These are phyloP conservation scores for Sogatella furcifera DNA, from an alignment of 1,140 invertebrate species.

Conservation along the genomic window DNA sequence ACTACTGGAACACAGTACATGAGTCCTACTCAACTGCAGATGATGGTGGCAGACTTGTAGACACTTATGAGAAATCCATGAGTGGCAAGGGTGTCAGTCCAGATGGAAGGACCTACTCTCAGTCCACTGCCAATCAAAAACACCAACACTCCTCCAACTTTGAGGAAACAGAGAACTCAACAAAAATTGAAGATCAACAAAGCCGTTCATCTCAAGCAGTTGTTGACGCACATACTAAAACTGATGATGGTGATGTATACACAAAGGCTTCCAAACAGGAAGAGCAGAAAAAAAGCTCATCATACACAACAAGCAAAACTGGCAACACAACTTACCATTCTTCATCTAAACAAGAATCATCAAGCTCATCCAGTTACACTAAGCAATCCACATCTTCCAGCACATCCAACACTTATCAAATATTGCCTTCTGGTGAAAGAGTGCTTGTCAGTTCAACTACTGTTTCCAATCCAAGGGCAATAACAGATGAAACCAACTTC, in stretches of 20 bases:
- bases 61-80: constrained; percentile 5
- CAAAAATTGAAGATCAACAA: neutral
- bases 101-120: constrained; percentile 15
- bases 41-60: constrained; percentile 3
- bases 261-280: constrained; percentile 9
- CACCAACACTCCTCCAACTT: neutral
- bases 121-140: constrained; percentile 2
- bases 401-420: neutral
- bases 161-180: neutral
- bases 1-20: constrained; percentile 23
- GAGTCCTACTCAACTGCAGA: constrained; percentile 16
- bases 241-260: constrained; percentile 9
- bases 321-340: constrained; percentile 7
- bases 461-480: neutral
- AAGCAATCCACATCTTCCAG: neutral
- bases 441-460: neutral
- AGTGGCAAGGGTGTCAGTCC: constrained; percentile 10
- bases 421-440: neutral
- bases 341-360: constrained; percentile 10
- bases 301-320: constrained; percentile 6
- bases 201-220: neutral
- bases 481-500: neutral
- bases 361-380: constrained; percentile 15
- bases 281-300: constrained; percentile 9
- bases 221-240: constrained; percentile 14